A percentile compares a stretch with the other conserved stretches of the same genome.
phyloP scores from a whole-genome alignment of 2,888 invertebrate species.

The Oeneis ivallda region DNA sequence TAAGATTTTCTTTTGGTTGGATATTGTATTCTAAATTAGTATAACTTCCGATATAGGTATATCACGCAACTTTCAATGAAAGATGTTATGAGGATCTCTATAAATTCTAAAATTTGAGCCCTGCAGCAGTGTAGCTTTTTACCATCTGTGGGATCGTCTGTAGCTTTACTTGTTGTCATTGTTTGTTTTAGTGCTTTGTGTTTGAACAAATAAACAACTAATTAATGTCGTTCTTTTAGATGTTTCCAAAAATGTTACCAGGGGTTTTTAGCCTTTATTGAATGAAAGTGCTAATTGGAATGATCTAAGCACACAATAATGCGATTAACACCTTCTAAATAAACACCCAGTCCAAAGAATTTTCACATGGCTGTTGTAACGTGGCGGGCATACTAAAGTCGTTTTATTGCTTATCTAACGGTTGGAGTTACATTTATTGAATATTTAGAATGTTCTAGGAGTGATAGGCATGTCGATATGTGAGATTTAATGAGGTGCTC shows the following conservation, averaged over 20 bases:
- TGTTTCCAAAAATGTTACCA: background rate
- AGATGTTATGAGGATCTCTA: too few relatives aligned
- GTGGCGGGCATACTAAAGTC: constrained; percentile 22
- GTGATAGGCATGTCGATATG: background rate
- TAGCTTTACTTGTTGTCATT: too few relatives aligned
- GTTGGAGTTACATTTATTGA: constrained; percentile 18
- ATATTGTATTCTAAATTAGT: too few relatives aligned
- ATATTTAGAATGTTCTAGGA: constrained; percentile 1
- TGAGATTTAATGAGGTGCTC: too few relatives aligned
- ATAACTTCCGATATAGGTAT: too few relatives aligned
- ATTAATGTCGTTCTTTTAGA: background rate
- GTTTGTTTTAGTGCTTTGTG: background rate
- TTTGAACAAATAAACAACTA: background rate
- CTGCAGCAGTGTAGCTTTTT: too few relatives aligned
- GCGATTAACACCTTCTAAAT: constrained; percentile 14
- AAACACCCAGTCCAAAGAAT: background rate
- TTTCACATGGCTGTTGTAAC: constrained; percentile 3
- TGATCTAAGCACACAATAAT: constrained; percentile 3
- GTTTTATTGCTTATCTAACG: constrained; percentile 30
- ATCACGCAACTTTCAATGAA: too few relatives aligned
- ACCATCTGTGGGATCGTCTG: too few relatives aligned
- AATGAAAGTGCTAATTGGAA: background rate
- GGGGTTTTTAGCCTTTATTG: background rate
- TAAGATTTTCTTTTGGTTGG: too few relatives aligned
- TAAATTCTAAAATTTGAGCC: too few relatives aligned